Evolutionary conservation across 2,113 vertebrate species (phyloP).

Genomic region (Lethenteron camtschaticum): DNA sequence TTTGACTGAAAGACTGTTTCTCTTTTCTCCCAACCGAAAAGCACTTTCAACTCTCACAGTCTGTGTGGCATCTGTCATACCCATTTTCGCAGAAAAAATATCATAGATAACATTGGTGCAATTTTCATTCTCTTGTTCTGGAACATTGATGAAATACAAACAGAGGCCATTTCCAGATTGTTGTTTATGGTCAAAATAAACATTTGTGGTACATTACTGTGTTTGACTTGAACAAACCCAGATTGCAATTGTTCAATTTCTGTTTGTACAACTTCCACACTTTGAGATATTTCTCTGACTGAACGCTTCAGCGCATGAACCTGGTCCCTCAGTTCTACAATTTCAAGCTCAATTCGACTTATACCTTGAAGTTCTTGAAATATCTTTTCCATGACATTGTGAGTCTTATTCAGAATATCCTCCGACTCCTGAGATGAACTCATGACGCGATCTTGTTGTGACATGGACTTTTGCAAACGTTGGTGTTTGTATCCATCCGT

Average conservation of each 20-base stretch:
- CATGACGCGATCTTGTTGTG: neutral
- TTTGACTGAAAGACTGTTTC: neutral
- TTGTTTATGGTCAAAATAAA: neutral
- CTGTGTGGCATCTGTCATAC: neutral
- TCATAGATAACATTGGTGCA: neutral
- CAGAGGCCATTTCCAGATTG: neutral
- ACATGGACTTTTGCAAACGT: neutral
- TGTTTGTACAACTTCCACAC: neutral
- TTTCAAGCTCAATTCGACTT: conserved; percentile 5
- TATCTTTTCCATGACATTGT: conserved; percentile 4
- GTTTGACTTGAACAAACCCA: neutral
- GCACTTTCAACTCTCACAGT: neutral
- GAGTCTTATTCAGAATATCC: neutral
- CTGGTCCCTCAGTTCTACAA: conserved; percentile 1
- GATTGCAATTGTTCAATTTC: conserved; percentile 1
- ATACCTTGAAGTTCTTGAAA: conserved; percentile 6
- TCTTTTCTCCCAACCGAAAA: conserved; percentile 1
- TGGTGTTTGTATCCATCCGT: neutral
- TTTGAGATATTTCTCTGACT: conserved; percentile 1
- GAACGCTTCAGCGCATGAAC: conserved; percentile 2
- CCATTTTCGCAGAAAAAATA: conserved; percentile 3
- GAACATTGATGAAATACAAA: neutral
- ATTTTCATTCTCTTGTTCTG: neutral
- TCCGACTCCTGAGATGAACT: neutral
- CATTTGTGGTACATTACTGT: neutral